Base-by-base conservation (phyloP, 2,888 invertebrate genomes). In the Ichneumon xanthorius region DNA sequence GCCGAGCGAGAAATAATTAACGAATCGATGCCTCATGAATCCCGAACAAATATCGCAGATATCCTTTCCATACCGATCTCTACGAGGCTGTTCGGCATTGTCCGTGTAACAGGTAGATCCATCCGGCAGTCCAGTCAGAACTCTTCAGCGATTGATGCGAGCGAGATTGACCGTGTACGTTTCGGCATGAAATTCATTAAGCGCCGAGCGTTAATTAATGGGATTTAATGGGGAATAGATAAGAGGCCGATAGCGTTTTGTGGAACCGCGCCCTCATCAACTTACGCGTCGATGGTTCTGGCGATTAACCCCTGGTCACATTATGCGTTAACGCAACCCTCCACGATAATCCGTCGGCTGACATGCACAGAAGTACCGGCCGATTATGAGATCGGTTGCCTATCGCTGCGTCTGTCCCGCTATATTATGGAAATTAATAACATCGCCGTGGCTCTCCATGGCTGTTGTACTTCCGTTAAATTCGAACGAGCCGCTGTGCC, bases 341-440 rank as follows among this genome's bases (percentile, higher is more conserved):
- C 55, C 53, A 55, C 80, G 75, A 75, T 80, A 83, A 83, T 83
- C 79, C 68, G 50, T 37, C 70, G 45, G 78, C 73, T 82, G 85
- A 85, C 78, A 77, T 72, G 81, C 75, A 77, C 77, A 81, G 67
- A 76, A 78, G 81, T 72, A 83, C 73, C 33, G 22, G 61, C 63
- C 45, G 75, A 85, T 81, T 85, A 85, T 82, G 82, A 85, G 75
- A 85, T 80, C 30, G 50, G 45, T 50, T 53, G 58, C 70, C 45
- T 79, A 72, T 67, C 67, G 76, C 65, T n/a, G 40, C 30, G 45
- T 40, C 37, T 82, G 45, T 53, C 55, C 40, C 48, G 63, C 65
- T 73, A 77, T 83, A 79, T 81, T 75, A 81, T 86, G 80, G 78
- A 86, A 82, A 80, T 86, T 82, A 73, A 84, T 86, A 80, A 84